Conservation (phyloP, 2,113 vertebrate genomes). For the Epinephelus lanceolatus region DNA sequence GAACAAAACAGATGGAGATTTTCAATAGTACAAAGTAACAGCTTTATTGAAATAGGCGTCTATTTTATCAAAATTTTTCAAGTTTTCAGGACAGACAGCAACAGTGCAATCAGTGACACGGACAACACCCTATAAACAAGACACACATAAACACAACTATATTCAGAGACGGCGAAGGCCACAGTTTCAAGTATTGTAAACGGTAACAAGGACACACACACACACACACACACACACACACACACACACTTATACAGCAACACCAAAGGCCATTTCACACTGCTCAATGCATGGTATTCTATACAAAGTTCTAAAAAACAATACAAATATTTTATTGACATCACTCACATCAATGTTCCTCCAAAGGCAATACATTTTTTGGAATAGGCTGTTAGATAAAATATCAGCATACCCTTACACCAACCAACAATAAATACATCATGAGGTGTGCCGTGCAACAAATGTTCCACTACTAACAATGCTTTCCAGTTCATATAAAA, state of each 20-base stretch:
- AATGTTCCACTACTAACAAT: background rate
- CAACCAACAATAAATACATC: background rate
- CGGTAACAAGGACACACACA: background rate
- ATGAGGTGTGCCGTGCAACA: background rate
- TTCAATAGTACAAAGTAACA: background rate
- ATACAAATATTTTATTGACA: constrained; percentile 6
- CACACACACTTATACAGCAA: constrained; percentile 7
- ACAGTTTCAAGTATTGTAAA: constrained; percentile 58
- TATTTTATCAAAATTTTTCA: constrained; percentile 72
- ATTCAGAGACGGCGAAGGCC: constrained; percentile 12
- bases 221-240: background rate
- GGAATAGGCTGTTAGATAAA: background rate
- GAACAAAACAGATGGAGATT: background rate
- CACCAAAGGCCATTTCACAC: constrained; percentile 2
- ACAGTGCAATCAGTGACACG: constrained; percentile 67
- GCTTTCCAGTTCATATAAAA: constrained; percentile 1
- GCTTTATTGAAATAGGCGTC: constrained; percentile 69
- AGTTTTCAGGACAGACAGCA: constrained; percentile 76
- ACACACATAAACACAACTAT: background rate
- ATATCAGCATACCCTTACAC: background rate
- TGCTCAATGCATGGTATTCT: background rate
- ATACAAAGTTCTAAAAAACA: constrained; percentile 43
- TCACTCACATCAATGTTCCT: background rate
- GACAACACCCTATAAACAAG: background rate
- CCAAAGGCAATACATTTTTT: background rate